Percentiles rank a stretch among this genome's conserved stretches.
Conservation (phyloP, 2,113 vertebrate genomes). For the Embiotoca jacksoni region DNA sequence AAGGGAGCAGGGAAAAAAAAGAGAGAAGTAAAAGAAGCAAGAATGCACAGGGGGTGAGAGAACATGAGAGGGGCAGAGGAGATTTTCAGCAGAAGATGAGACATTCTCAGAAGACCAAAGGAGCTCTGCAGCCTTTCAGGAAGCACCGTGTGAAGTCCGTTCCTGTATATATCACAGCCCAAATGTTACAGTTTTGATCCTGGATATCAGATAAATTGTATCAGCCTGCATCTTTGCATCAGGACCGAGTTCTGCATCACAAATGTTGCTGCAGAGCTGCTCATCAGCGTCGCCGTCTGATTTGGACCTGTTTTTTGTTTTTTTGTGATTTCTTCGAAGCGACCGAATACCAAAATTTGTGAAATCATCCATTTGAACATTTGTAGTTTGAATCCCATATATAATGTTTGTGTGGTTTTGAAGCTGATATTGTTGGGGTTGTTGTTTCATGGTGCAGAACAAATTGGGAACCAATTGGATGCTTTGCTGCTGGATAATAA, state of each 20-base stretch:
- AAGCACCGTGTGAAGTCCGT: slow-evolving; percentile 44
- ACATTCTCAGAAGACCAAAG: slow-evolving; percentile 63
- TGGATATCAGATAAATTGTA: slow-evolving; percentile 28
- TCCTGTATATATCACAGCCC: slow-evolving; percentile 42
- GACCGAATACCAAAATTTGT: not conserved
- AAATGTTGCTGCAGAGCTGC: slow-evolving; percentile 5
- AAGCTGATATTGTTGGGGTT: too few species aligned
- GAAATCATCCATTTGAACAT: not conserved
- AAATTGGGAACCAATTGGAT: too few species aligned
- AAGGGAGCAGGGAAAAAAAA: not conserved
- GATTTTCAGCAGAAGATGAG: slow-evolving; percentile 54
- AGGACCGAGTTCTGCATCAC: not conserved
- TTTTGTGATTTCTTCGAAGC: not conserved
- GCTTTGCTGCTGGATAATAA: too few species aligned
- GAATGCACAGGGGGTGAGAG: slow-evolving; percentile 32
- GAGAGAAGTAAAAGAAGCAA: slow-evolving; percentile 21
- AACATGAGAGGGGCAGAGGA: slow-evolving; percentile 40
- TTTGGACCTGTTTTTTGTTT: not conserved
- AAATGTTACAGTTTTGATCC: slow-evolving; percentile 51
- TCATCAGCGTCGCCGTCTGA: not conserved
- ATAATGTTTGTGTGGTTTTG: not conserved
- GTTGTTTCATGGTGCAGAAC: too few species aligned
- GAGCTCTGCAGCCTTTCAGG: slow-evolving; percentile 48
- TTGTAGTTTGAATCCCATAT: not conserved
- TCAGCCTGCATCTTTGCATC: slow-evolving; percentile 25